These are phyloP conservation scores for Pogonocichla stellata DNA, from an alignment of 2,113 vertebrate species.

Conservation along the genomic window DNA sequence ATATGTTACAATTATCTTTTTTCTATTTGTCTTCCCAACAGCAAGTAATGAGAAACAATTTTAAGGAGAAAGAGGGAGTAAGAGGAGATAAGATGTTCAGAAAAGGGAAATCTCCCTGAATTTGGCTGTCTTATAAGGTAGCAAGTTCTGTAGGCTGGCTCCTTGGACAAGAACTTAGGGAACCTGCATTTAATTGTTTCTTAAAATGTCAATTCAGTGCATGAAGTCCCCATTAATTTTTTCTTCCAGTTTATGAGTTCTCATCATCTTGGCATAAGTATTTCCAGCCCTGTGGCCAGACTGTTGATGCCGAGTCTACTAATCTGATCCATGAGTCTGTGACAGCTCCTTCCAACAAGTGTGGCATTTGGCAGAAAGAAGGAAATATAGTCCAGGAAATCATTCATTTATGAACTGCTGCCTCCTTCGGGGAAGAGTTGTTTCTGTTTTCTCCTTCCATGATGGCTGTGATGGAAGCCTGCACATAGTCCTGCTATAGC, in stretches of 20 bases:
- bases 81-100: background rate
- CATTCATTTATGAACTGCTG: background rate
- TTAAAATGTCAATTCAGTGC: background rate
- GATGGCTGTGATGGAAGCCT: background rate
- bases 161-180: background rate
- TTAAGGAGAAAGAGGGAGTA: background rate
- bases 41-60: background rate
- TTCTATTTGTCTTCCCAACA: background rate
- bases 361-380: background rate
- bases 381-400: fast-evolving
- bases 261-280: background rate
- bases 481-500: background rate
- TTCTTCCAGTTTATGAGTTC: background rate
- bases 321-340: background rate
- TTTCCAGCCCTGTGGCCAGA: background rate
- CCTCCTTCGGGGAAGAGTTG: background rate
- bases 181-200: background rate
- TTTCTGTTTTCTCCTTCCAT: background rate
- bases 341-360: background rate
- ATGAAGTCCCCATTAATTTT: background rate
- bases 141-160: background rate
- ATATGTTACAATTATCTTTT: background rate
- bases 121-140: background rate
- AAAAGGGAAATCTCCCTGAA: background rate
- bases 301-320: background rate